Conservation (phyloP, 2,797 vertebrate species). For the Sylvia borin region DNA sequence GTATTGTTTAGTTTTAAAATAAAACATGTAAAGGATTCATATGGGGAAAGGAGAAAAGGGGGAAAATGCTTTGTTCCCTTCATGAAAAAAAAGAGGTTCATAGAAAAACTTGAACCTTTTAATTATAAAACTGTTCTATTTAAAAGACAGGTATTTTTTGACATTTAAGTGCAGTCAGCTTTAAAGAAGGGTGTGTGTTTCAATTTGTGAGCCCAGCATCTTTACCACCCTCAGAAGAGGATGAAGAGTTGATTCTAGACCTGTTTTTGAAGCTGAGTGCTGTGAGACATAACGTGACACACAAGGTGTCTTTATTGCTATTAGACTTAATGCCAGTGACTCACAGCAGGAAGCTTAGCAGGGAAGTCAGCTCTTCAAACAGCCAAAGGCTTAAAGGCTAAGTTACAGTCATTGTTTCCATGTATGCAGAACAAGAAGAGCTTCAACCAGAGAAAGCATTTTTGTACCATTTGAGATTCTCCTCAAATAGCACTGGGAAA, state of each 20-base stretch:
- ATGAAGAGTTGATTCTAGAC: background rate
- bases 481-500: conserved; percentile 18
- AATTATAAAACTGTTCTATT: background rate
- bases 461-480: background rate
- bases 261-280: background rate
- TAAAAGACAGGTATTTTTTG: background rate
- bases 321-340: background rate
- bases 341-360: background rate
- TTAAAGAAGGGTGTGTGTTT: background rate
- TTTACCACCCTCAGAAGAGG: background rate
- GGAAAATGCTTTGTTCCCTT: background rate
- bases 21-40: background rate
- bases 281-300: background rate
- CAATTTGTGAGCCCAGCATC: background rate
- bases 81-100: background rate
- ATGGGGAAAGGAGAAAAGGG: background rate
- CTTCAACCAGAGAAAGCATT: background rate
- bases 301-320: background rate
- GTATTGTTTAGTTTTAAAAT: background rate
- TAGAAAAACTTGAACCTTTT: background rate
- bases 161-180: background rate
- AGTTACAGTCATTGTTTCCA: background rate
- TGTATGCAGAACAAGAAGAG: background rate
- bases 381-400: background rate
- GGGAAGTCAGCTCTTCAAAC: background rate